These are phyloP conservation scores for Lutraria rhynchaena DNA, from an alignment of 1,140 invertebrate species.

Conservation along the genomic window DNA sequence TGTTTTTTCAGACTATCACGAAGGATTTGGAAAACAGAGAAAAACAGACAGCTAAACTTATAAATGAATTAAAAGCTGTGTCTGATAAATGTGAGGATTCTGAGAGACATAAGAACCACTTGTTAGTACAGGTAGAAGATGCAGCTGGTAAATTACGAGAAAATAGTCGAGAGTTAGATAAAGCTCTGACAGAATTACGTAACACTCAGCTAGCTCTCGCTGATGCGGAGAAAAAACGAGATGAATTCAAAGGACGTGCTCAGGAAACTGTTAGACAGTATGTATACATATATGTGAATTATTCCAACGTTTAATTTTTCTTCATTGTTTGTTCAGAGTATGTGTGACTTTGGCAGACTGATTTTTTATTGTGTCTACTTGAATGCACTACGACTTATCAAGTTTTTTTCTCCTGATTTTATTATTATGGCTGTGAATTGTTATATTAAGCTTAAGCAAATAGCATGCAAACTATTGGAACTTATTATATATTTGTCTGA, in stretches of 20 bases:
- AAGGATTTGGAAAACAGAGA: constrained; percentile 80
- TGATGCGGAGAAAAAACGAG: constrained; percentile 77
- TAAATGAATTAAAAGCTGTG: constrained; percentile 77
- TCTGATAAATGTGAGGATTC: constrained; percentile 74
- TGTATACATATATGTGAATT: too few relatives aligned
- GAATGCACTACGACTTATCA: too few relatives aligned
- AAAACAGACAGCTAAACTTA: constrained; percentile 77
- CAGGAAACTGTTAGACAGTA: constrained; percentile 81
- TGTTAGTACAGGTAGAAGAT: constrained; percentile 75
- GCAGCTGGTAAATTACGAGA: constrained; percentile 68
- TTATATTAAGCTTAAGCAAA: too few relatives aligned
- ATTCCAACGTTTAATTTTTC: too few relatives aligned
- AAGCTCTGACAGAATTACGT: constrained; percentile 70
- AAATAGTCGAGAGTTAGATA: constrained; percentile 70
- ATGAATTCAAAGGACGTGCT: constrained; percentile 78
- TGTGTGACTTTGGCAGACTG: too few relatives aligned
- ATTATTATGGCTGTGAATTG: too few relatives aligned
- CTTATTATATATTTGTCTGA: too few relatives aligned
- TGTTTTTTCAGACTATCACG: constrained; percentile 72
- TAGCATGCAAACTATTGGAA: too few relatives aligned
- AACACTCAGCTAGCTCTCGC: constrained; percentile 73
- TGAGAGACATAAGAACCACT: constrained; percentile 71
- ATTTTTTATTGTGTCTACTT: too few relatives aligned
- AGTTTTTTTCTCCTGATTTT: too few relatives aligned
- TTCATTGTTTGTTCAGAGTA: too few relatives aligned